Evolutionary conservation across 1,140 invertebrate genomes (phyloP), one percentile per base, ranked within the genome.

Genomic region (Cyphomyrmex costatus): DNA sequence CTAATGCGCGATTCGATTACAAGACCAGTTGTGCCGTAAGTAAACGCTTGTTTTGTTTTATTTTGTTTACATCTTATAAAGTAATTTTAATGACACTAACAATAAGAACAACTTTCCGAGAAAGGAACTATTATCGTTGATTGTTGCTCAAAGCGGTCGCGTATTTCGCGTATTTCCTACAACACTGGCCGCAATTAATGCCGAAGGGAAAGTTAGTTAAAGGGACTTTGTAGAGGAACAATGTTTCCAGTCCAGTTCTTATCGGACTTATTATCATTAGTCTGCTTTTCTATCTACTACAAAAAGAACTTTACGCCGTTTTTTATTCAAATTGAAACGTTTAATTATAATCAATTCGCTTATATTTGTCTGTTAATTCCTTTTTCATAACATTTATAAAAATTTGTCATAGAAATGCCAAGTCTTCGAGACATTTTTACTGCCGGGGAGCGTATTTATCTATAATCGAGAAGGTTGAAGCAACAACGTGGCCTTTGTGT

Each of bases 241-340:
- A 83, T 86, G 83, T 89, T 86, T 74, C 56, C 61, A 60, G 56
- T 36, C 58, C 60, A 61, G 70, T 89, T 83, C 84, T 89, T 86
- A 89, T 89, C 87, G 19, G 56, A 46, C 65, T 88, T 82, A 80
- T 90, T 86, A 88, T 88, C 73, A 90, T 90, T 74, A 85, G 63
- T 60, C 61, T 27, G 49, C 66, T 87, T 80, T 78, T 60, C 71
- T n/a, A 83, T 63, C 27, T 66, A 30, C 60, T 27, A 12, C 24
- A 33, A 76, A 58, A 58, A 76, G 46, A 36, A 46, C 51, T 74
- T 60, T 49, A 24, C 33, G n/a, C 3, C 8, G n/a, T 19, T 61
- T 61, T 30, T 46, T 79, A 30, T 33, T 42, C n/a, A 21, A 33
- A 27, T 60, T 6, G 19, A 42, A 46, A 27, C 12, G 16, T 46